A percentile compares a stretch with the other conserved stretches of the same genome.
Conservation (phyloP, 1,140 invertebrate genomes). For the Luehdorfia chinensis region DNA sequence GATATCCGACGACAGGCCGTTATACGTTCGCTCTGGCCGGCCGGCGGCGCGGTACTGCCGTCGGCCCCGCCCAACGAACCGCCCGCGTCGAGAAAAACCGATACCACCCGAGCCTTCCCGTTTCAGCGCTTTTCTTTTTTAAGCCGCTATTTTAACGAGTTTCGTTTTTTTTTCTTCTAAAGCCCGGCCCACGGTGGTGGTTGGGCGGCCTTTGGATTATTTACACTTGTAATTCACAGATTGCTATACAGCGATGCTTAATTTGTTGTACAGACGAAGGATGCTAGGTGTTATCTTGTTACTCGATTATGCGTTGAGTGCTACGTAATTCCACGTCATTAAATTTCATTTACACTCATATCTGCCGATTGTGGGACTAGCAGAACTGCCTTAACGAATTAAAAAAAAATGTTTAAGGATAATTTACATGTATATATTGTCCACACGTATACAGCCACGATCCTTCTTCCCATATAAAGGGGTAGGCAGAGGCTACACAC, state of each 20-base stretch:
- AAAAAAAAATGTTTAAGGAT: no score
- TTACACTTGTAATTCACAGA: slow-evolving; percentile 75
- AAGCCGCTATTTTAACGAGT: slow-evolving; percentile 76
- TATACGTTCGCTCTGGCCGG: slow-evolving; percentile 53
- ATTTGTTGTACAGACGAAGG: slow-evolving; percentile 53
- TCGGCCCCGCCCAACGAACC: slow-evolving; percentile 70
- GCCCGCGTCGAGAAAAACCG: slow-evolving; percentile 72
- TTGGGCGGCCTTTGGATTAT: slow-evolving; percentile 72
- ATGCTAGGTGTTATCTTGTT: slow-evolving; percentile 55
- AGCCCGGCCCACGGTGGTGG: slow-evolving; percentile 69
- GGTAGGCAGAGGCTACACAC: no score
- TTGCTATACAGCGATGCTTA: slow-evolving; percentile 51
- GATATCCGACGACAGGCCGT: slow-evolving; percentile 21
- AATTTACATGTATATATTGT: no score
- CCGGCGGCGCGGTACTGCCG: slow-evolving; percentile 65
- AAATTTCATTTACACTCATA: slow-evolving; percentile 26
- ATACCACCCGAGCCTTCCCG: slow-evolving; percentile 70
- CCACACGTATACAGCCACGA: no score
- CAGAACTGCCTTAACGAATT: no score
- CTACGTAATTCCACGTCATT: slow-evolving; percentile 35
- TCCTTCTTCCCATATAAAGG: no score
- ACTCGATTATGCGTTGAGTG: slow-evolving; percentile 43
- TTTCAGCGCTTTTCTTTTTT: slow-evolving; percentile 76
- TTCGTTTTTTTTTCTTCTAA: slow-evolving; percentile 56
- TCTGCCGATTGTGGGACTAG: no score